A percentile compares a stretch with the other conserved stretches of the same genome.
Conservation (phyloP, 2,113 vertebrate genomes). For the Eurypyga helias region DNA sequence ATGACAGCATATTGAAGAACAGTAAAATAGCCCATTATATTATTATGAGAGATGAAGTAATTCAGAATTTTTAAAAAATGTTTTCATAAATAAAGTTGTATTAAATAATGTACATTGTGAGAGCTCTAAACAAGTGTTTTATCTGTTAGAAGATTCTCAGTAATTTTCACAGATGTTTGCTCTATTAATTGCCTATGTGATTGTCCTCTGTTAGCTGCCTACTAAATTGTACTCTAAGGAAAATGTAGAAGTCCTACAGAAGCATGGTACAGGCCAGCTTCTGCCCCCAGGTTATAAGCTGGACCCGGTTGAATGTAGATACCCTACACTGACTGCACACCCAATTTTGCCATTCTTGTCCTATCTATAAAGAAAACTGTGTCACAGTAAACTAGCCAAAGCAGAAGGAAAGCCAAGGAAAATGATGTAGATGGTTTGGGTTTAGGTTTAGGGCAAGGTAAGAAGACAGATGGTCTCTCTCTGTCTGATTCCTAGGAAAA, state of each 20-base stretch:
- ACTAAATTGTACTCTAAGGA: not conserved
- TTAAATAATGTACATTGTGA: not conserved
- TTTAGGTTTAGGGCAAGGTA: not conserved
- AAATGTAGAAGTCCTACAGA: not conserved
- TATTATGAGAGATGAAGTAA: not conserved
- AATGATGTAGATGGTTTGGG: not conserved
- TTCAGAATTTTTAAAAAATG: not conserved
- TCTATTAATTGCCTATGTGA: not conserved
- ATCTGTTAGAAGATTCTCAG: not conserved
- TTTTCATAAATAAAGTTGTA: not conserved
- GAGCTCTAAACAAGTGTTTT: not conserved
- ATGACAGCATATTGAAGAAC: not conserved
- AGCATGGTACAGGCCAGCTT: not conserved
- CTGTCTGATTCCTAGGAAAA: not conserved
- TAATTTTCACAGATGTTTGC: not conserved
- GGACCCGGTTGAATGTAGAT: not conserved
- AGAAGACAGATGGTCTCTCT: not conserved
- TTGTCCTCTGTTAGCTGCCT: not conserved
- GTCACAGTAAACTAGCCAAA: not conserved
- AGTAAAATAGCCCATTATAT: not conserved
- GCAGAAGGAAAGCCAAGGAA: not conserved
- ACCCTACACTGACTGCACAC: not conserved
- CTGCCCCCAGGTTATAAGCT: not conserved
- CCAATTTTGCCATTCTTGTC: not conserved
- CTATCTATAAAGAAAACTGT: not conserved